Percentiles rank a stretch among this genome's conserved stretches.
Evolutionary conservation across 2,888 invertebrate species (phyloP).

Genomic region (Drosophila affinis): DNA sequence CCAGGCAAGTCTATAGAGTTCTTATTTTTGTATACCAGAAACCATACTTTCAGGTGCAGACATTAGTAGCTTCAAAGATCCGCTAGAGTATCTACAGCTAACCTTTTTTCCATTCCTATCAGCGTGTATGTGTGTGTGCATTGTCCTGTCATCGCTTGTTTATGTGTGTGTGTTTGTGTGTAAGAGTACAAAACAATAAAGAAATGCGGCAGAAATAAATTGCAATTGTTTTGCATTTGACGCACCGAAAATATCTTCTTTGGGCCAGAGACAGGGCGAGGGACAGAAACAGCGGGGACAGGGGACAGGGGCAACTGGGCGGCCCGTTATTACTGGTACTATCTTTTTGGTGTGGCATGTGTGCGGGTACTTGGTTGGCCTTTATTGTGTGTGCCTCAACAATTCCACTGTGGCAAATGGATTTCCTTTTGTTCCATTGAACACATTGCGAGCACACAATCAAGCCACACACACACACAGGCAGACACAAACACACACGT

Average conservation of each 20-base stretch:
- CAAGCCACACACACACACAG: constrained; percentile 14
- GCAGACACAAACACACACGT: constrained; percentile 8
- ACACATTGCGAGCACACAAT: constrained; percentile 53
- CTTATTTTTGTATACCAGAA: no score
- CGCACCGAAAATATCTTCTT: constrained; percentile 13
- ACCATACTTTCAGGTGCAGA: no score
- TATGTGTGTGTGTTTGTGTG: constrained; percentile 17
- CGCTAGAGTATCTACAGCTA: background rate
- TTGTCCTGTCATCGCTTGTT: constrained; percentile 11
- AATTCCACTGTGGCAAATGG: constrained; percentile 73
- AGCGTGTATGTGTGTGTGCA: constrained; percentile 10
- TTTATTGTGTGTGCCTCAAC: constrained; percentile 46
- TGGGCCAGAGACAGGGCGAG: background rate
- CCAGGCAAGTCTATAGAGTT: no score
- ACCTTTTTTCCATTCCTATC: background rate
- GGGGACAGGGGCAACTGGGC: background rate
- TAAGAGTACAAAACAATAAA: constrained; percentile 52
- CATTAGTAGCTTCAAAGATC: background rate
- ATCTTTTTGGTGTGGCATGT: constrained; percentile 1
- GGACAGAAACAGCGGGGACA: background rate
- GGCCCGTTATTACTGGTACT: background rate
- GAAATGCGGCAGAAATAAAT: constrained; percentile 60
- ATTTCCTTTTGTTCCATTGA: constrained; percentile 75
- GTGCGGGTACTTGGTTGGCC: constrained; percentile 12
- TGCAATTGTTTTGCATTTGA: constrained; percentile 54